A percentile compares a stretch with the other conserved stretches of the same genome.
Evolutionary conservation across 2,888 invertebrate genomes (phyloP).

Genomic region (Geophilus truncorum): DNA sequence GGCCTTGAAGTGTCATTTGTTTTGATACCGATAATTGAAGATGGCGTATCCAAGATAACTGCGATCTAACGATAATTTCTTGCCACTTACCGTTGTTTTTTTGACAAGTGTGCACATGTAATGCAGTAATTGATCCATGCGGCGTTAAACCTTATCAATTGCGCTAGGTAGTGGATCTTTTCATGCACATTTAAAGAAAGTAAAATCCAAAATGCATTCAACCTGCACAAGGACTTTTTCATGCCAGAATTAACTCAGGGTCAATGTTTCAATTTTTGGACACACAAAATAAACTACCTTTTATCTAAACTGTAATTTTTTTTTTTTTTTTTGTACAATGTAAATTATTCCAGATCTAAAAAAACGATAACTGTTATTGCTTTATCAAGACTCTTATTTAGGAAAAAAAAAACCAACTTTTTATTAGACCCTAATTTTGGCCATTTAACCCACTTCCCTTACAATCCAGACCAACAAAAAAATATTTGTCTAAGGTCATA

Average conservation of each 20-base stretch:
- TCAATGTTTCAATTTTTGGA: not conserved
- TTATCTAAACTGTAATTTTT: too few species aligned
- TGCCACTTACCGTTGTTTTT: too few species aligned
- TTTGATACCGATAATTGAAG: too few species aligned
- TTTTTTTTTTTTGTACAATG: not conserved
- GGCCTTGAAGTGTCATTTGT: too few species aligned
- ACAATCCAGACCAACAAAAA: not conserved
- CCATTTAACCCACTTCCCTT: slow-evolving; percentile 8
- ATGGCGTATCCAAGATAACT: too few species aligned
- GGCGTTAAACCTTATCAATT: too few species aligned
- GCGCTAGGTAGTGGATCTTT: not conserved
- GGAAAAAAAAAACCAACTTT: too few species aligned
- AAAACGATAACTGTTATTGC: too few species aligned
- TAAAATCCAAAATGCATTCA: not conserved
- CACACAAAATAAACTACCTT: too few species aligned
- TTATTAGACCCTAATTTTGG: not conserved
- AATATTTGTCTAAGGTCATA: not conserved
- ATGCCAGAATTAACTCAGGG: slow-evolving; percentile 10
- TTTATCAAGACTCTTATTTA: too few species aligned
- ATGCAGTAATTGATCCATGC: not conserved
- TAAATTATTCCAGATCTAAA: too few species aligned
- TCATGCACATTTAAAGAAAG: not conserved
- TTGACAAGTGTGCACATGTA: too few species aligned
- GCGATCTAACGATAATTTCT: not conserved
- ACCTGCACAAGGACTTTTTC: not conserved